These are phyloP conservation scores for Pollenia labialis DNA, from an alignment of 2,888 invertebrate genomes.

Conservation along the genomic window DNA sequence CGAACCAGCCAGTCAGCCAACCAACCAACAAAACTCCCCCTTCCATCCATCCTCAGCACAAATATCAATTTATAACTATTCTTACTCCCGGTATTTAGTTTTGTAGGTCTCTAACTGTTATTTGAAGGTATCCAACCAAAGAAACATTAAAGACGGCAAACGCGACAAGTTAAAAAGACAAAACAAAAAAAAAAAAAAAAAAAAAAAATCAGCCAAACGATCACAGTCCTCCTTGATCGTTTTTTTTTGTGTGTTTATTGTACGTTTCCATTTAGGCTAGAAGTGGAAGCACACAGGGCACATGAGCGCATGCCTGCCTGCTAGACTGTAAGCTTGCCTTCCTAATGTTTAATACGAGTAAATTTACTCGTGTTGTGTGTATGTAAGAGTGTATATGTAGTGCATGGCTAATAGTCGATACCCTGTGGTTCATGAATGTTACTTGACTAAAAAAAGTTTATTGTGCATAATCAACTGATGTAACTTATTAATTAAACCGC, in stretches of 20 bases:
- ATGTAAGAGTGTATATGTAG: constrained; percentile 34
- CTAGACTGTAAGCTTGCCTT: constrained; percentile 42
- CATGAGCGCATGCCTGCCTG: constrained; percentile 67
- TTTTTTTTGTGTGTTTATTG: background rate
- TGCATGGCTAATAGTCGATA: constrained; percentile 59
- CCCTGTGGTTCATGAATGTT: background rate
- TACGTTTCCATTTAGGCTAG: constrained; percentile 46
- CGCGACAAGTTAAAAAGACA: constrained; percentile 71
- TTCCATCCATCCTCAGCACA: constrained; percentile 23
- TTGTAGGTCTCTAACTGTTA: constrained; percentile 74
- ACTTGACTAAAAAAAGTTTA: background rate
- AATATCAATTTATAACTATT: constrained; percentile 70
- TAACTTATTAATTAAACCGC: too few species aligned
- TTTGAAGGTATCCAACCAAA: constrained; percentile 68
- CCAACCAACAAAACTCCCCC: constrained; percentile 5
- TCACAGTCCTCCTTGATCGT: constrained; percentile 49
- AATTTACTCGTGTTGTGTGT: constrained; percentile 18
- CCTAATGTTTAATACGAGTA: constrained; percentile 45
- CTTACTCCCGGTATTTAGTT: constrained; percentile 74
- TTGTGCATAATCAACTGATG: too few species aligned
- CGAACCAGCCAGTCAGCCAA: background rate
- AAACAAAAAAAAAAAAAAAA: constrained; percentile 40
- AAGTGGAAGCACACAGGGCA: constrained; percentile 55
- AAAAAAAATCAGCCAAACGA: constrained; percentile 46
- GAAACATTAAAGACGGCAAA: constrained; percentile 72